Base-by-base conservation (phyloP, 2,888 invertebrate species). In the Mechanitis mazaeus region DNA sequence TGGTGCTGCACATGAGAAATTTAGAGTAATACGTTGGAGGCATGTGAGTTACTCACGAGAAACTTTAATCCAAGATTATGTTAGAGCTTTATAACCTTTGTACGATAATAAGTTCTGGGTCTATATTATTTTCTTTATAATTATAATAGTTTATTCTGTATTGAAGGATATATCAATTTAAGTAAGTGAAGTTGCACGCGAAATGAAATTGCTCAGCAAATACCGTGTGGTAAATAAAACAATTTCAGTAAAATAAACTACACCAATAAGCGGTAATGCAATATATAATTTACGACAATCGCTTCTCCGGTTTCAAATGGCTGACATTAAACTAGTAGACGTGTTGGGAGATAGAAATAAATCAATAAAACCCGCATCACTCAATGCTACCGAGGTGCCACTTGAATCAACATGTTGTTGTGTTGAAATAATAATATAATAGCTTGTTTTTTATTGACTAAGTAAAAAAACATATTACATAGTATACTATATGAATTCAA, bases 1-100 rank as follows among this genome's bases (percentile, higher is more conserved):
- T 73, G 72, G 75, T 71, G 56, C 57, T 59, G 57, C 64, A 62
- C 56, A 59, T 58, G 62, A 57, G 57, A 56, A 56, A 54, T 62
- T 53, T 62, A 57, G 62, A 62, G 57, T 64, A 58, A 60, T 57
- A 55, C 42, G 56, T 56, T 56, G 45, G 28, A 31, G 50, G 54
- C 33, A 54, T 33, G 50, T 35, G 54, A 50, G 28, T 42, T 42
- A 42, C 42, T 42, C 11, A 42, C 42, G 31, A n/a, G 31, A 31
- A 50, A 50, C 50, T 50, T 50, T 31, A 50, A 31, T 50, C 11
- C 31, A 50, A 50, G 50, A 50, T 31, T 50, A 50, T 11, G 11
- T 7, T 31, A 2, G 50, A 50, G 31, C 31, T 50, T 50, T 50
- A 31, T 7, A 50, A 31, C 31, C 4, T 50, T 7, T 7, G 28